These are phyloP conservation scores for Periophthalmus magnuspinnatus DNA, from an alignment of 2,797 vertebrate genomes.

Conservation along the genomic window DNA sequence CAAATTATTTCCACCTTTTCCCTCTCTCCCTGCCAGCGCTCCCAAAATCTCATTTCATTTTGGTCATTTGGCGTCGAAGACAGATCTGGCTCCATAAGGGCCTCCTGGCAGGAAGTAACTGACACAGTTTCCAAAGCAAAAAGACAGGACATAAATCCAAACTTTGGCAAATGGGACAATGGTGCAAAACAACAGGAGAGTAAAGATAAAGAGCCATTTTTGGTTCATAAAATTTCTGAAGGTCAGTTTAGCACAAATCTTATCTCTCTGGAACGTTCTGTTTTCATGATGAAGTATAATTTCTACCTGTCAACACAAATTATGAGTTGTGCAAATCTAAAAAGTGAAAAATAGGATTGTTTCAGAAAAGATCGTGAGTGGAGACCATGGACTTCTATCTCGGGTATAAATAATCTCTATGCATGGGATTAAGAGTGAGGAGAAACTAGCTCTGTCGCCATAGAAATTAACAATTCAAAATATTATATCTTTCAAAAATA, in stretches of 20 bases:
- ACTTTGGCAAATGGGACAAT: constrained; percentile 31
- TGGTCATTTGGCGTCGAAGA: constrained; percentile 58
- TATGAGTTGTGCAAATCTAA: neutral
- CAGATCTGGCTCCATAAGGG: constrained; percentile 40
- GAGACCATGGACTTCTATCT: too few species aligned
- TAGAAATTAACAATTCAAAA: too few species aligned
- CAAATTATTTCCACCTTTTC: constrained; percentile 50
- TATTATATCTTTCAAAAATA: too few species aligned
- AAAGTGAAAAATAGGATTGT: neutral
- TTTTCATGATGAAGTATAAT: neutral
- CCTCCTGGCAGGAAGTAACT: constrained; percentile 47
- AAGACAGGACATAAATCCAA: constrained; percentile 43
- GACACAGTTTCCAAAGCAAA: constrained; percentile 41
- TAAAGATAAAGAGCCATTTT: constrained; percentile 13
- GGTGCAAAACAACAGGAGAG: constrained; percentile 26
- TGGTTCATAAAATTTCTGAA: neutral
- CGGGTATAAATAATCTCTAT: too few species aligned
- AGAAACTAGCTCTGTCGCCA: too few species aligned
- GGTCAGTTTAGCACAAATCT: neutral
- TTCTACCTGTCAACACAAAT: neutral
- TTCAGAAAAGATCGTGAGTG: too few species aligned
- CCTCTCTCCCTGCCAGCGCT: constrained; percentile 24
- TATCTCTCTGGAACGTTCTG: too few species aligned
- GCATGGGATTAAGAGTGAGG: too few species aligned
- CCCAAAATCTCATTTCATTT: constrained; percentile 57